phyloP scores from a whole-genome alignment of 2,113 vertebrate genomes.

The Rhadina sibilatrix region DNA sequence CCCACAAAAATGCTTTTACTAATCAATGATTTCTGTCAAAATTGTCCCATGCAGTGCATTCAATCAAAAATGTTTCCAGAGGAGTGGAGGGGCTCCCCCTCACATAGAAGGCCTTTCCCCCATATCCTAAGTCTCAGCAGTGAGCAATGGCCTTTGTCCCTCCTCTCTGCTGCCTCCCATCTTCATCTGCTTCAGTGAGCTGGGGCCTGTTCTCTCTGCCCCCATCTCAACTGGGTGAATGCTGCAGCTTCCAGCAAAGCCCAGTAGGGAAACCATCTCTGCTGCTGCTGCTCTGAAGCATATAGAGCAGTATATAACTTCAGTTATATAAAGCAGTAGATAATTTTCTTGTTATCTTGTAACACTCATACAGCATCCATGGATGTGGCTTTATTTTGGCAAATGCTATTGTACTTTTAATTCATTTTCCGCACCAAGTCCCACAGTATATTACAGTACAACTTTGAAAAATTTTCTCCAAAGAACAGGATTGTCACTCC shows the following conservation, averaged over 20 bases:
- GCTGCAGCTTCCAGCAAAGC: neutral
- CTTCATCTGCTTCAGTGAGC: neutral
- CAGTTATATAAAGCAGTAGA: neutral
- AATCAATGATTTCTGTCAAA: neutral
- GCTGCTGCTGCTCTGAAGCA: neutral
- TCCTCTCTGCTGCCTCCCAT: neutral
- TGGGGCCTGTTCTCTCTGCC: neutral
- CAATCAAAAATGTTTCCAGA: neutral
- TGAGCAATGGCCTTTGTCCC: rapidly evolving
- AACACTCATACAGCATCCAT: neutral
- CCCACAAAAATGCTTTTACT: neutral
- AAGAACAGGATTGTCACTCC: neutral
- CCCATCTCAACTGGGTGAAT: neutral
- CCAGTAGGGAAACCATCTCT: neutral
- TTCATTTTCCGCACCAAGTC: neutral
- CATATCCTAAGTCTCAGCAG: neutral
- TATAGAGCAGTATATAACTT: no score
- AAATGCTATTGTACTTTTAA: neutral
- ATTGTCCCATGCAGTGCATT: rapidly evolving
- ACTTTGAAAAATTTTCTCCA: neutral
- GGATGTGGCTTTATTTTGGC: neutral
- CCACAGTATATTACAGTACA: neutral
- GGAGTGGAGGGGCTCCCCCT: neutral
- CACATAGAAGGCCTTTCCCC: rapidly evolving
- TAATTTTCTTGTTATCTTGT: neutral